Evolutionary conservation across 2,888 invertebrate genomes (phyloP).

Genomic region (Alloscopus bannaensis): DNA sequence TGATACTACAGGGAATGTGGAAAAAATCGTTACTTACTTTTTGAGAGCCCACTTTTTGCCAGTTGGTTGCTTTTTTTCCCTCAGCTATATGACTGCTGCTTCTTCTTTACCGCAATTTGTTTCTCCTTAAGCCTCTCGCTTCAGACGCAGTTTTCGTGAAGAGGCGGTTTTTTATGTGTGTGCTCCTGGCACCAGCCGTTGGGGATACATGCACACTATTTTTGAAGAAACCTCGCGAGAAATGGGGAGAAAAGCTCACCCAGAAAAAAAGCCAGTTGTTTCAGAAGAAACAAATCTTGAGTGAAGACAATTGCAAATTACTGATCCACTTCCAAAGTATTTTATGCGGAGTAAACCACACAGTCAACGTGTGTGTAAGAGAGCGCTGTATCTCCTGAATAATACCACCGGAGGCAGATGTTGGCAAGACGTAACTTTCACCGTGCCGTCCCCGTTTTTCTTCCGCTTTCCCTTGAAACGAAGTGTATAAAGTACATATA

Average conservation of each 20-base stretch:
- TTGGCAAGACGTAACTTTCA: constrained; percentile 51
- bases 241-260: background rate
- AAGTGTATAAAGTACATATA: no score
- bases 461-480: no score
- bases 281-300: constrained; percentile 45
- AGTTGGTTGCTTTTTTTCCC: constrained; percentile 35
- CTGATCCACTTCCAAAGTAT: constrained; percentile 55
- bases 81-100: constrained; percentile 45
- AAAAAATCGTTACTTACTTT: constrained; percentile 36
- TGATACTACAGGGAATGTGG: no score
- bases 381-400: background rate
- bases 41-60: constrained; percentile 12
- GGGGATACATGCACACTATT: no score
- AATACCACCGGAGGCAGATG: constrained; percentile 47
- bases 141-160: background rate
- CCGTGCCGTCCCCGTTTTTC: no score
- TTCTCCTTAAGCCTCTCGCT: constrained; percentile 36
- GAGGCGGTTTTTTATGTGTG: background rate
- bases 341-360: constrained; percentile 18
- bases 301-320: constrained; percentile 59
- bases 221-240: no score
- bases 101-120: constrained; percentile 49
- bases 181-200: constrained; percentile 21
- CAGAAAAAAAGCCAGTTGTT: constrained; percentile 37
- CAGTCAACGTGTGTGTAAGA: background rate